Evolutionary conservation across 1,140 invertebrate genomes (phyloP).

Genomic region (Drosophila biarmipes): DNA sequence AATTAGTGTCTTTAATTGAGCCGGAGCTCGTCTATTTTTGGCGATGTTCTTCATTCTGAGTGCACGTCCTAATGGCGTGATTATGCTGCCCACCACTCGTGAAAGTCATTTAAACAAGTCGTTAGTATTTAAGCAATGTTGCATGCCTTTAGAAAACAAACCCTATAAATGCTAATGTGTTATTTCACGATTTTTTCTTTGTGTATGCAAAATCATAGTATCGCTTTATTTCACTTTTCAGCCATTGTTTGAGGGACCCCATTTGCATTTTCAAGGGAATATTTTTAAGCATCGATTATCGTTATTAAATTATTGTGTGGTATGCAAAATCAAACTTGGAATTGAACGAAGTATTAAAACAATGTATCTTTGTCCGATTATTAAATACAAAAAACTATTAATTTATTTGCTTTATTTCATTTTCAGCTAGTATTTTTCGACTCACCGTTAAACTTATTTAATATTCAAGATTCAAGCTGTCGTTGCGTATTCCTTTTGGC

Average conservation of each 20-base stretch:
- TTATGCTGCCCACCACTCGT: not conserved
- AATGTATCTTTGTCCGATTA: no score
- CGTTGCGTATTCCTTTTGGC: constrained; percentile 16
- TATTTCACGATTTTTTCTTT: constrained; percentile 1
- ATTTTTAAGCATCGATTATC: not conserved
- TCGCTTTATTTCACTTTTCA: not conserved
- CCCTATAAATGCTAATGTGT: not conserved
- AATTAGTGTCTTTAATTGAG: not conserved
- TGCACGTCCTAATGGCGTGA: not conserved
- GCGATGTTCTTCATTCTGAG: constrained; percentile 1
- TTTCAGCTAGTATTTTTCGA: not conserved
- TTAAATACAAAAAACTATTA: no score
- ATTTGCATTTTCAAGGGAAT: constrained; percentile 1
- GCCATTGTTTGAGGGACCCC: not conserved
- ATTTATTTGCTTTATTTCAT: no score
- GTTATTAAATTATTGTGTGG: not conserved
- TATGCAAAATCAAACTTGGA: no score
- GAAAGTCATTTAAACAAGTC: not conserved
- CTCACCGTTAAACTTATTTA: constrained; percentile 3
- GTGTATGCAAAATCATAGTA: not conserved
- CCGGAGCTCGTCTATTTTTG: constrained; percentile 7
- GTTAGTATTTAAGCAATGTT: not conserved
- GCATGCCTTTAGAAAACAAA: not conserved
- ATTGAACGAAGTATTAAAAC: no score
- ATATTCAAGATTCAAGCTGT: not conserved